These are phyloP conservation scores for Blennius ocellaris DNA, from an alignment of 2,113 vertebrate genomes.

Conservation along the genomic window DNA sequence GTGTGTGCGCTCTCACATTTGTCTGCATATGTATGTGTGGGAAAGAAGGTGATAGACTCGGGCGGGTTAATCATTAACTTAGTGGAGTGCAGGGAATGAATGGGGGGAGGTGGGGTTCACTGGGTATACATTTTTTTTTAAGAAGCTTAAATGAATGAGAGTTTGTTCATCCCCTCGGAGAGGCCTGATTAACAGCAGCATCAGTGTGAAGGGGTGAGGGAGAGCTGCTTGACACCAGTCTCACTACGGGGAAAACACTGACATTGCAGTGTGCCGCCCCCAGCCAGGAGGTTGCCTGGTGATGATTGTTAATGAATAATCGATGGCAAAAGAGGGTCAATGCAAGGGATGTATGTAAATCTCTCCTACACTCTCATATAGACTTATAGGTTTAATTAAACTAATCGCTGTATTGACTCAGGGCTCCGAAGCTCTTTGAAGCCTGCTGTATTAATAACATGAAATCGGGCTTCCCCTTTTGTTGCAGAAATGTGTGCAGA, in stretches of 20 bases:
- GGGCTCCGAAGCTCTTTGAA: constrained; percentile 72
- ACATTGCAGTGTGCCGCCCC: constrained; percentile 53
- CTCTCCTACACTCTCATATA: constrained; percentile 53
- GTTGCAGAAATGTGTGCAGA: constrained; percentile 52
- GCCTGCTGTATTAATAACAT: constrained; percentile 69
- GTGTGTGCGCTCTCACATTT: not conserved
- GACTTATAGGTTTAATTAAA: constrained; percentile 80
- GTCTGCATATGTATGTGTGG: constrained; percentile 6
- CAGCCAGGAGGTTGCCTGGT: constrained; percentile 30
- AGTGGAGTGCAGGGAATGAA: constrained; percentile 51
- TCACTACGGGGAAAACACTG: constrained; percentile 61
- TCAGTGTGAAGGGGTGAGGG: constrained; percentile 12
- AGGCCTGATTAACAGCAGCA: constrained; percentile 54
- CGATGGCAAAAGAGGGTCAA: constrained; percentile 63
- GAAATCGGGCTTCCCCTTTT: constrained; percentile 60
- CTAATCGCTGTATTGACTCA: constrained; percentile 74
- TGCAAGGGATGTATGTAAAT: constrained; percentile 62
- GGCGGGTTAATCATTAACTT: constrained; percentile 78
- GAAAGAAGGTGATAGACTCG: constrained; percentile 46
- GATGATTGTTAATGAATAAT: constrained; percentile 79
- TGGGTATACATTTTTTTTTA: constrained; percentile 30
- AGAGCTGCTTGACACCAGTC: constrained; percentile 53
- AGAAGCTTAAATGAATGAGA: constrained; percentile 52
- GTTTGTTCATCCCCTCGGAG: constrained; percentile 43
- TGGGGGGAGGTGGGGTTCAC: constrained; percentile 4